A percentile compares a stretch with the other conserved stretches of the same genome.
These are phyloP conservation scores for Crematogaster levior DNA, from an alignment of 2,888 invertebrate species.

Conservation along the genomic window DNA sequence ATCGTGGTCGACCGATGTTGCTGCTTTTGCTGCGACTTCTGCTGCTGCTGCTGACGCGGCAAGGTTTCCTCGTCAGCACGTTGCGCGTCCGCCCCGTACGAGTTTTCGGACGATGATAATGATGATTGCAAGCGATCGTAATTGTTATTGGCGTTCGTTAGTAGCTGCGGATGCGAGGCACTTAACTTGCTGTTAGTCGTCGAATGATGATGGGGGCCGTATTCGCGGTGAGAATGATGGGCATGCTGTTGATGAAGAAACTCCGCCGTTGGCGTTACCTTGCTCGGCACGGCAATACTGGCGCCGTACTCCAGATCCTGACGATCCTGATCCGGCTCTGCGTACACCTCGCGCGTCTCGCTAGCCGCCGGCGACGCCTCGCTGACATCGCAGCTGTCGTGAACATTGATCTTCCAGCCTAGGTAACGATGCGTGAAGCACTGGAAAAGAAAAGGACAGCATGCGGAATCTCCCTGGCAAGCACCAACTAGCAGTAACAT, in stretches of 20 bases:
- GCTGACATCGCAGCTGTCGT: constrained; percentile 91
- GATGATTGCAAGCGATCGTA: constrained; percentile 76
- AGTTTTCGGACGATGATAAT: constrained; percentile 65
- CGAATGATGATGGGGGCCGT: constrained; percentile 73
- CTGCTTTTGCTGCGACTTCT: constrained; percentile 25
- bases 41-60: constrained; percentile 45
- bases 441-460: constrained; percentile 85
- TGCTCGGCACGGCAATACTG: constrained; percentile 80
- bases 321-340: constrained; percentile 79
- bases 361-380: constrained; percentile 84
- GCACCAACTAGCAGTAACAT: too few relatives aligned
- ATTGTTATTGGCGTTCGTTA: constrained; percentile 76
- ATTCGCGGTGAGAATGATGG: constrained; percentile 73
- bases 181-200: constrained; percentile 76
- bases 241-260: constrained; percentile 80
- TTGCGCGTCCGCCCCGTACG: constrained; percentile 66
- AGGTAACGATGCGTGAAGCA: constrained; percentile 97
- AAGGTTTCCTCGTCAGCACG: constrained; percentile 63
- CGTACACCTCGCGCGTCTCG: constrained; percentile 87
- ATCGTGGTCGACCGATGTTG: constrained; percentile 57
- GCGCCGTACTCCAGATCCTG: constrained; percentile 79
- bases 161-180: constrained; percentile 66
- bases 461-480: neutral
- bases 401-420: constrained; percentile 97
- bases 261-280: constrained; percentile 83